Evolutionary conservation across 2,888 invertebrate species (phyloP).

Genomic region (Agrotis exclamationis): DNA sequence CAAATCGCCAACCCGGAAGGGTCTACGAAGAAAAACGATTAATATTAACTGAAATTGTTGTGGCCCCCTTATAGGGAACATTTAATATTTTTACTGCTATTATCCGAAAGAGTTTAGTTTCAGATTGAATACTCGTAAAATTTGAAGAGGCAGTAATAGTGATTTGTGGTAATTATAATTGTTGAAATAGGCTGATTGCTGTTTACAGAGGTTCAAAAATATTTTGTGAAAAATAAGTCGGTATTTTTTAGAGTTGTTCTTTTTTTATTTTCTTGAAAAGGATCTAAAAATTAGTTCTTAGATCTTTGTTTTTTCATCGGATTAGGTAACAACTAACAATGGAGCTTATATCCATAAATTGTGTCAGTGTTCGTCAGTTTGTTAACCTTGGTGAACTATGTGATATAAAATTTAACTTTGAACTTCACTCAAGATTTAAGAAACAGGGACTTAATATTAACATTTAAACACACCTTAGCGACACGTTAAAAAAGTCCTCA

Average conservation of each 20-base stretch:
- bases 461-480: slow-evolving; percentile 20
- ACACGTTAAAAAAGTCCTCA: slow-evolving; percentile 2
- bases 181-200: slow-evolving; percentile 51
- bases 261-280: background rate
- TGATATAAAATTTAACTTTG: background rate
- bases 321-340: background rate
- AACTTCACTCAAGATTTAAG: background rate
- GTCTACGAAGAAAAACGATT: slow-evolving; percentile 90
- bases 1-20: slow-evolving; percentile 87
- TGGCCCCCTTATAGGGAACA: slow-evolving; percentile 83
- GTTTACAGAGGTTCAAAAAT: slow-evolving; percentile 16
- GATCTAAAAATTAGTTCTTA: background rate
- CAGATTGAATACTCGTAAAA: slow-evolving; percentile 77
- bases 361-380: no score
- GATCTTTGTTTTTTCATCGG: background rate
- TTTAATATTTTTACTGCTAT: slow-evolving; percentile 88
- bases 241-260: background rate
- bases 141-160: slow-evolving; percentile 55
- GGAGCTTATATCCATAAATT: background rate
- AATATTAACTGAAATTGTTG: slow-evolving; percentile 91
- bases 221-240: slow-evolving; percentile 21
- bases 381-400: background rate
- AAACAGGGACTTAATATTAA: background rate
- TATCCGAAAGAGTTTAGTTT: slow-evolving; percentile 85
- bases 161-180: slow-evolving; percentile 66